Conservation (phyloP, 2,888 invertebrate genomes). For the Notodonta ziczac region DNA sequence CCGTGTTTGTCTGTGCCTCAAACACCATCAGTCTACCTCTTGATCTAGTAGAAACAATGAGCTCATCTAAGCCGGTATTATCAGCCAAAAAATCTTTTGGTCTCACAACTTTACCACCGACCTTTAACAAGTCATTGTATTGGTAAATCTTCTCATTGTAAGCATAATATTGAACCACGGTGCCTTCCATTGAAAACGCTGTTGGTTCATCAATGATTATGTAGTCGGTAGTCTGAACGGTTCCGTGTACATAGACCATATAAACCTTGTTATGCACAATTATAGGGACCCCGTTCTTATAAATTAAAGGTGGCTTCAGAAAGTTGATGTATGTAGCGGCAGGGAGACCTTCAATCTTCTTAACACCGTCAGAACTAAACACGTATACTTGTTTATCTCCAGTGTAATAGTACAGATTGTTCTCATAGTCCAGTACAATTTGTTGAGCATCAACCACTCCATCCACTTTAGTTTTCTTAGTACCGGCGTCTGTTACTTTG, state of each 20-base stretch:
- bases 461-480: conserved; percentile 51
- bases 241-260: conserved; percentile 48
- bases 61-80: conserved; percentile 15
- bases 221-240: conserved; percentile 36
- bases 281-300: conserved; percentile 45
- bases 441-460: conserved; percentile 50
- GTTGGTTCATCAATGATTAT: conserved; percentile 47
- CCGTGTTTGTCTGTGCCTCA: too few relatives aligned
- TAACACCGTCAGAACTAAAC: conserved; percentile 37
- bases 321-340: conserved; percentile 35
- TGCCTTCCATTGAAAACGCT: conserved; percentile 52
- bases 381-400: conserved; percentile 49
- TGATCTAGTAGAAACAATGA: too few relatives aligned
- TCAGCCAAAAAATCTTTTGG: conserved; percentile 40
- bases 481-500: conserved; percentile 56
- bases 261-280: conserved; percentile 48
- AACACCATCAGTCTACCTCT: too few relatives aligned
- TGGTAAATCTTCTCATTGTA: conserved; percentile 61
- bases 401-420: conserved; percentile 56
- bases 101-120: conserved; percentile 30
- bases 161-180: conserved; percentile 54
- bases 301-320: conserved; percentile 47
- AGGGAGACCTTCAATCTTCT: conserved; percentile 53
- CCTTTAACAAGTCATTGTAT: conserved; percentile 45
- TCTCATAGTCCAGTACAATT: conserved; percentile 51